Percentiles rank a stretch among this genome's conserved stretches.
phyloP scores from a whole-genome alignment of 1,140 invertebrate genomes.

The Megathymus violae region DNA sequence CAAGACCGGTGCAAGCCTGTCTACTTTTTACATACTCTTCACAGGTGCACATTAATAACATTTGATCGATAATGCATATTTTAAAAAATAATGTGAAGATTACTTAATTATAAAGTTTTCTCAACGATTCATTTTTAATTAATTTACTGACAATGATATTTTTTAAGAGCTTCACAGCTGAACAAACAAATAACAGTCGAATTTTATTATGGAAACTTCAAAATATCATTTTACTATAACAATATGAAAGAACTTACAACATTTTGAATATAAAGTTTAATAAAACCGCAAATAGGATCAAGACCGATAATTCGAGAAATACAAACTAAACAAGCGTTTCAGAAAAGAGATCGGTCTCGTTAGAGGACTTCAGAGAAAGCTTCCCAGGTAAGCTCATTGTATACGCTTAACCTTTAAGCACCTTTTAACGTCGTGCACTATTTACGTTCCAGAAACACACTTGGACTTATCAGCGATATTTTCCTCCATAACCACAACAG shows the following conservation, averaged over 20 bases:
- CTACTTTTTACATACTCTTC: not conserved
- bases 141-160: too few species aligned
- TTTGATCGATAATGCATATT: too few species aligned
- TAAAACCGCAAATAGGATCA: not conserved
- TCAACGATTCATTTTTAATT: too few species aligned
- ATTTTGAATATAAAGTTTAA: not conserved
- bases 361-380: conserved; percentile 64
- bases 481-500: conserved; percentile 19
- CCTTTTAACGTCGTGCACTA: conserved; percentile 73
- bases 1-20: conserved; percentile 40
- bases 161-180: too few species aligned
- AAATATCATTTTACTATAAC: not conserved
- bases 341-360: conserved; percentile 57
- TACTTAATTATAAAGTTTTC: too few species aligned
- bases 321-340: conserved; percentile 18
- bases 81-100: too few species aligned
- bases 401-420: conserved; percentile 70
- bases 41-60: too few species aligned
- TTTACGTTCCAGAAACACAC: conserved; percentile 54
- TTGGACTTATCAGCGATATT: conserved; percentile 36
- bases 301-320: conserved; percentile 11
- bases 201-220: not conserved
- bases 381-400: conserved; percentile 71
- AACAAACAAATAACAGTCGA: not conserved
- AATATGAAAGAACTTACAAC: not conserved